Base-by-base conservation (phyloP, 2,888 invertebrate genomes). In the Leptinotarsa rubiginosa region DNA sequence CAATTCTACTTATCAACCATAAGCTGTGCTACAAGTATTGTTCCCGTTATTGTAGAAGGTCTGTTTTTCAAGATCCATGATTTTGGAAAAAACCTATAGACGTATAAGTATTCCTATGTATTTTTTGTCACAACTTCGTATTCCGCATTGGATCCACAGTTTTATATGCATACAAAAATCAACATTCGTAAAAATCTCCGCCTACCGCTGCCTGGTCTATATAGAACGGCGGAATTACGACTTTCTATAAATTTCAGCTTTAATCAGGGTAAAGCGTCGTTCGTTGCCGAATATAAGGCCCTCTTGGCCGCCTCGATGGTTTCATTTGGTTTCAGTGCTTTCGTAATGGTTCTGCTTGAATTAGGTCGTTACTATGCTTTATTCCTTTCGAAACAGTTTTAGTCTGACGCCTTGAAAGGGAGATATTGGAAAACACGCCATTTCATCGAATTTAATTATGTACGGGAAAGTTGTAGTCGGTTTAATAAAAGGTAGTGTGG, bases 291-390 rank as follows among this genome's bases (percentile, higher is more conserved):
- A 75, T 75, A 72, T 69, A 72, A 65, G 47, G 50, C 70, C 54
- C 56, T 31, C 56, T 69, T 66, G 50, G 52, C 65, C 41, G 31
- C 68, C 66, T 20, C 56, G 75, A 64, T 67, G 69, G 72, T 75
- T 75, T 69, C 65, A 72, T 72, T 71, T 64, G 54, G 68, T 71
- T 74, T 68, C 68, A 74, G 64, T 70, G 74, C 67, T 62, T 20
- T 49, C 25, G 65, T 68, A 50, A 71, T 68, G 65, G 62, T 62
- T 31, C 41, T 62, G n/a, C 71, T 52, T 41, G 65, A 65, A 68
- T 54, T 41, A 25, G 62, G 62, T 62, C 62, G 62, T 62, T 31
- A 62, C 62, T n/a, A 10, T 41, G 10, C 31, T 62, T 62, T 62
- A 62, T 62, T 62, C 31, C 41, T 31, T 62, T 62, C 16, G 25